Evolutionary conservation across 2,888 invertebrate species (phyloP).

Genomic region (Drosophila basisetae): DNA sequence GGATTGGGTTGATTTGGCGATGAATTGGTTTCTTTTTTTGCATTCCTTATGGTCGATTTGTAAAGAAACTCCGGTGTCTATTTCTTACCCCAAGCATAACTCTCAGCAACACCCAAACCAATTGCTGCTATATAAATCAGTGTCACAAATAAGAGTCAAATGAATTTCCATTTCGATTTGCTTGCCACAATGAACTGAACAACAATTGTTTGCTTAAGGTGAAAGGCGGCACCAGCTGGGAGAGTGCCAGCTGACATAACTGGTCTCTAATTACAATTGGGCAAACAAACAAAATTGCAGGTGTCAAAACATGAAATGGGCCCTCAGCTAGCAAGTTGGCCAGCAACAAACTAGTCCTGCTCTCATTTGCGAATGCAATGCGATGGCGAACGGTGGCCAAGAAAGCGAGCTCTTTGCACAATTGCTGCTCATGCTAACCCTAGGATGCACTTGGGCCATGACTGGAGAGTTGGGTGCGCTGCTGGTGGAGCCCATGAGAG

Average conservation of each 20-base stretch:
- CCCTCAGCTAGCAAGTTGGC: not conserved
- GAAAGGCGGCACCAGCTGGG: constrained; percentile 24
- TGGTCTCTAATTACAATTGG: constrained; percentile 64
- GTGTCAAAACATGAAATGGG: constrained; percentile 60
- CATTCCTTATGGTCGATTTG: constrained; percentile 13
- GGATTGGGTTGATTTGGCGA: constrained; percentile 43
- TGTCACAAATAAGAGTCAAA: constrained; percentile 20
- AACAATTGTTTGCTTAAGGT: constrained; percentile 53
- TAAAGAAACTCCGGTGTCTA: constrained; percentile 10
- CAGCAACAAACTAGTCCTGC: not conserved
- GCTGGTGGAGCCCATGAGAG: constrained; percentile 41
- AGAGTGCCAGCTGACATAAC: constrained; percentile 63
- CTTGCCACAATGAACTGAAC: constrained; percentile 13
- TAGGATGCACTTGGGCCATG: not conserved
- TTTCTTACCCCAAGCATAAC: not conserved
- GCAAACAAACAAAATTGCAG: constrained; percentile 74
- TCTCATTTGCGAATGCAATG: constrained; percentile 51
- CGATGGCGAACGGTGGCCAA: constrained; percentile 34
- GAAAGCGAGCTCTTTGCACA: not conserved
- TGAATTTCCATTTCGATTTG: constrained; percentile 30
- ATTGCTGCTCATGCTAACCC: constrained; percentile 5
- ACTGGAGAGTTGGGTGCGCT: constrained; percentile 24
- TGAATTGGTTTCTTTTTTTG: constrained; percentile 29
- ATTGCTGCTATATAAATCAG: constrained; percentile 25
- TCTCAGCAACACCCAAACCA: not conserved